Conservation (phyloP, 2,113 vertebrate species). For the Accipiter virgatus region DNA sequence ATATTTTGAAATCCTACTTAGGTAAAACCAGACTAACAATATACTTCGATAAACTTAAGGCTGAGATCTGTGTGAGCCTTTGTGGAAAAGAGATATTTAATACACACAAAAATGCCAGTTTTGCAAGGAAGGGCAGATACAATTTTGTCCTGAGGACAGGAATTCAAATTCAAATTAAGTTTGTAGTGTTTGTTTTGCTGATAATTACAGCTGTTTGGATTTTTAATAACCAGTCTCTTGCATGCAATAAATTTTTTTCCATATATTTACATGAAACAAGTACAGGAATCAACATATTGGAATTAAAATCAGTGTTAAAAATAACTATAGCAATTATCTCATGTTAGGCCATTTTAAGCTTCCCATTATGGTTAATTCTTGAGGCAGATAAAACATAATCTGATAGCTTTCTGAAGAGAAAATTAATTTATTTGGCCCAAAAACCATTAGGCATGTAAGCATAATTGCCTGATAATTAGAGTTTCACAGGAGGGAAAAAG, state of each 20-base stretch:
- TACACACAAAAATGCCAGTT: neutral
- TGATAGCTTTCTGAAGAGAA: neutral
- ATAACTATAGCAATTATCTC: neutral
- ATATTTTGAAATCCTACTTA: neutral
- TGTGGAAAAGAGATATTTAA: neutral
- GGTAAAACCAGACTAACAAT: neutral
- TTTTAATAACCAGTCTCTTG: neutral
- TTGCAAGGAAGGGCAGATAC: neutral
- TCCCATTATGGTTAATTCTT: neutral
- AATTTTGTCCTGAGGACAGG: neutral
- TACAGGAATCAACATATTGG: neutral
- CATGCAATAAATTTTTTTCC: neutral
- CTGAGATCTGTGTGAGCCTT: neutral
- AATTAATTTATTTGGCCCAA: neutral
- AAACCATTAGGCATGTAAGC: neutral
- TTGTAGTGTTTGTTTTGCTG: neutral
- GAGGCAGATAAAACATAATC: neutral
- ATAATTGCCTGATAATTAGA: neutral
- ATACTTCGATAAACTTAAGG: neutral
- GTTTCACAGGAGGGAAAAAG: neutral
- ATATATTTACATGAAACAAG: neutral
- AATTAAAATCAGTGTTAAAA: neutral
- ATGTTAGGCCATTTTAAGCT: neutral
- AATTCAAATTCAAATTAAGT: neutral
- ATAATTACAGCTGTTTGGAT: neutral